These are phyloP conservation scores for Dipodomys spectabilis DNA, from an alignment of 2,113 vertebrate species.

Conservation along the genomic window DNA sequence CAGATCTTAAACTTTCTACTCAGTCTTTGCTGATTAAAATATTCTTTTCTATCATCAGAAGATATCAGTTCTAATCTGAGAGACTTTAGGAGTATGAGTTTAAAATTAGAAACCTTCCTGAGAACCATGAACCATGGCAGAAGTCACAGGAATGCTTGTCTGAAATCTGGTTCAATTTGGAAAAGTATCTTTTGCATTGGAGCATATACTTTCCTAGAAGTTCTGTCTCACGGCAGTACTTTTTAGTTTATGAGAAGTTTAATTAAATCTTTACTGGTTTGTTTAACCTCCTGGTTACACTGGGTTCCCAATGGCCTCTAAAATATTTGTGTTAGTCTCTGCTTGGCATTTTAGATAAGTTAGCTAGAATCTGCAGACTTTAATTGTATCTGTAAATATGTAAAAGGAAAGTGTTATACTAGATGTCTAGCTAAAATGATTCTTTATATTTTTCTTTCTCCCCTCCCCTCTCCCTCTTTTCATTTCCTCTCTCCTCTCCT, in stretches of 20 bases:
- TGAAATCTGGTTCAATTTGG: neutral
- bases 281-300: neutral
- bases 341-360: neutral
- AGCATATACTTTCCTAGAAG: neutral
- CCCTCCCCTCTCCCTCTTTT: neutral
- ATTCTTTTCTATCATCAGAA: neutral
- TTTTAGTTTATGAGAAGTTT: neutral
- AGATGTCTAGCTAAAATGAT: neutral
- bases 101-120: neutral
- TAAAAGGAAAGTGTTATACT: constrained; percentile 38
- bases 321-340: constrained; percentile 17
- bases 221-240: neutral
- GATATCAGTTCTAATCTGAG: neutral
- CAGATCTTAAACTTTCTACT: too few species aligned
- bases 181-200: neutral
- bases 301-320: neutral
- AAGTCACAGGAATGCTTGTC: neutral
- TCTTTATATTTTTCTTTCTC: too few species aligned
- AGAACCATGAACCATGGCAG: neutral
- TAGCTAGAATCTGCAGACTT: neutral
- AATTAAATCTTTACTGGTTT: neutral
- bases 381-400: constrained; percentile 1
- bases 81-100: constrained; percentile 20
- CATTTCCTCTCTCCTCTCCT: neutral
- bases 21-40: constrained; percentile 7